phyloP scores from a whole-genome alignment of 2,797 vertebrate genomes.

The Semaprochilodus insignis region DNA sequence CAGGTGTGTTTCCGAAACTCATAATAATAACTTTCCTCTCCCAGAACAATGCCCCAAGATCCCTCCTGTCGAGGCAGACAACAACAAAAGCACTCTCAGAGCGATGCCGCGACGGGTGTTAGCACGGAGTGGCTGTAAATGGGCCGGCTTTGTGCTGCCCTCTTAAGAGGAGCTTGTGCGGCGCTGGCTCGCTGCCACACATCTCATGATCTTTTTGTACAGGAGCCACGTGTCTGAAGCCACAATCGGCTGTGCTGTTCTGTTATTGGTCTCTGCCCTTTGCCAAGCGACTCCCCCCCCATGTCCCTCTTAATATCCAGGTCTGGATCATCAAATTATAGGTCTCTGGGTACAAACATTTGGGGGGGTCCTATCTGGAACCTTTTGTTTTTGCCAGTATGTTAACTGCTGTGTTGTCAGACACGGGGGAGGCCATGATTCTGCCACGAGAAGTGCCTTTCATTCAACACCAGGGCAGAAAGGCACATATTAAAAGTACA shows the following conservation, averaged over 20 bases:
- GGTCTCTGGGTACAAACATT: no score
- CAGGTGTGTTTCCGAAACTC: constrained; percentile 43
- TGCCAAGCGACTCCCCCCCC: constrained; percentile 64
- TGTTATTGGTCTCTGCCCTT: constrained; percentile 69
- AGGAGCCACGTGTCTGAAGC: constrained; percentile 64
- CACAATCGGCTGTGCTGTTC: constrained; percentile 75
- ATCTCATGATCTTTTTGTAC: constrained; percentile 73
- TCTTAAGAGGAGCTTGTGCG: constrained; percentile 68
- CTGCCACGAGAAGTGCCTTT: no score
- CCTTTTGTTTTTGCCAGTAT: no score
- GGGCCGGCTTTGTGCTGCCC: constrained; percentile 69
- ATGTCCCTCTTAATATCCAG: constrained; percentile 49
- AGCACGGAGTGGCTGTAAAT: constrained; percentile 59
- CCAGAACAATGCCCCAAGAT: constrained; percentile 28
- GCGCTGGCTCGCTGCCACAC: constrained; percentile 60
- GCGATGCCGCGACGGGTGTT: constrained; percentile 46
- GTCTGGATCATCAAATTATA: no score
- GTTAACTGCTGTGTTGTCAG: no score
- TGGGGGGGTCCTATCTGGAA: no score
- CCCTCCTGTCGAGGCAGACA: constrained; percentile 49
- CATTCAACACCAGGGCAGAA: no score
- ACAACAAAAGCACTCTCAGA: constrained; percentile 64
- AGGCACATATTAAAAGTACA: no score
- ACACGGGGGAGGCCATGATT: no score
- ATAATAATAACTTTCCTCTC: constrained; percentile 27